Percentiles rank a stretch among this genome's conserved stretches.
phyloP scores from a whole-genome alignment of 2,888 invertebrate genomes.

The Chydorus sphaericus region DNA sequence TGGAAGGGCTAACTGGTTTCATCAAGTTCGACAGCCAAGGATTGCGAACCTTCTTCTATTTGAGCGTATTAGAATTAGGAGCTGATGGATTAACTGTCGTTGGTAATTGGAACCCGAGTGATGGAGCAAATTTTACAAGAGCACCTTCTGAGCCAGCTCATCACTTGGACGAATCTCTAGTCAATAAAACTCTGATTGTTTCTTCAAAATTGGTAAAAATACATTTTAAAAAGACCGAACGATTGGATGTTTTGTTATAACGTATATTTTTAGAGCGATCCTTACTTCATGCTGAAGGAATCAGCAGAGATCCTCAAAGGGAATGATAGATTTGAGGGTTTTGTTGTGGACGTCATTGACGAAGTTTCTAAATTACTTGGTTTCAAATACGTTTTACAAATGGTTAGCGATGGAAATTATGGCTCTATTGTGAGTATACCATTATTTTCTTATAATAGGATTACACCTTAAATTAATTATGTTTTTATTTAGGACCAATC shows the following conservation, averaged over 20 bases:
- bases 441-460: too few relatives aligned
- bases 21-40: slow-evolving; percentile 91
- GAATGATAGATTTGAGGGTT: slow-evolving; percentile 29
- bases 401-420: slow-evolving; percentile 73
- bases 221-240: slow-evolving; percentile 6
- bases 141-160: slow-evolving; percentile 73
- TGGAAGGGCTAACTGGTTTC: slow-evolving; percentile 80
- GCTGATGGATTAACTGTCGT: slow-evolving; percentile 69
- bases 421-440: too few relatives aligned
- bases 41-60: slow-evolving; percentile 73
- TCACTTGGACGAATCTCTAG: slow-evolving; percentile 48
- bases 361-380: slow-evolving; percentile 54
- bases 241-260: neutral
- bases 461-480: too few relatives aligned
- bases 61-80: slow-evolving; percentile 81
- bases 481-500: slow-evolving; percentile 62
- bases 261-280: slow-evolving; percentile 18
- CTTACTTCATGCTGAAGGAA: slow-evolving; percentile 20
- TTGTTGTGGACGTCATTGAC: slow-evolving; percentile 36
- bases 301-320: slow-evolving; percentile 14
- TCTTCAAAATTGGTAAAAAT: slow-evolving; percentile 37
- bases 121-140: slow-evolving; percentile 73
- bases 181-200: slow-evolving; percentile 40
- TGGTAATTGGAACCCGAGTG: slow-evolving; percentile 66
- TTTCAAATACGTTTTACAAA: slow-evolving; percentile 71